phyloP scores from a whole-genome alignment of 2,888 invertebrate genomes.

The Noctua pronuba region DNA sequence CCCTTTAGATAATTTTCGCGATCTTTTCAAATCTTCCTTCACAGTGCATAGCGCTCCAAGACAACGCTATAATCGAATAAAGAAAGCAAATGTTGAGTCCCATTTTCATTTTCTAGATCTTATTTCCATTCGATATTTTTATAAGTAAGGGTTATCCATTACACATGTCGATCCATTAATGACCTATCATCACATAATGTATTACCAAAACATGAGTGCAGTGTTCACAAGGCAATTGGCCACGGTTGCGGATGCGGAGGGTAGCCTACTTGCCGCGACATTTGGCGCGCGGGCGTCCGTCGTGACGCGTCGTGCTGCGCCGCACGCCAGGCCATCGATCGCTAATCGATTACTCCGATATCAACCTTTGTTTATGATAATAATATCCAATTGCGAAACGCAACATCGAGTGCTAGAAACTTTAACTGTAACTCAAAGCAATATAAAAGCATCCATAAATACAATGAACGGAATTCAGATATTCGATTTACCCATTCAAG shows the following conservation, averaged over 20 bases:
- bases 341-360: slow-evolving; percentile 72
- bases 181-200: slow-evolving; percentile 45
- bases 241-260: slow-evolving; percentile 69
- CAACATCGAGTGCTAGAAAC: slow-evolving; percentile 44
- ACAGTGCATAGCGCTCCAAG: neutral
- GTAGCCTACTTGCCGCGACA: slow-evolving; percentile 65
- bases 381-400: slow-evolving; percentile 60
- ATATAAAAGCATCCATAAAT: slow-evolving; percentile 51
- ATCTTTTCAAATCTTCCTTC: neutral
- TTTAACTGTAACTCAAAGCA: slow-evolving; percentile 27
- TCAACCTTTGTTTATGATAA: slow-evolving; percentile 60
- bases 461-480: slow-evolving; percentile 41
- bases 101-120: neutral
- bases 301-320: slow-evolving; percentile 67
- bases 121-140: slow-evolving; percentile 4
- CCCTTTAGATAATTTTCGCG: neutral
- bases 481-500: slow-evolving; percentile 45
- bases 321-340: slow-evolving; percentile 65
- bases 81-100: neutral
- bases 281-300: slow-evolving; percentile 69
- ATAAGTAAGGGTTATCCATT: neutral
- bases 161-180: slow-evolving; percentile 42
- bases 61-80: neutral
- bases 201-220: slow-evolving; percentile 55
- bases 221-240: slow-evolving; percentile 63